Evolutionary conservation across 2,888 invertebrate species (phyloP), one percentile per base, ranked within the genome.

Genomic region (Himalopsyche tibetana): DNA sequence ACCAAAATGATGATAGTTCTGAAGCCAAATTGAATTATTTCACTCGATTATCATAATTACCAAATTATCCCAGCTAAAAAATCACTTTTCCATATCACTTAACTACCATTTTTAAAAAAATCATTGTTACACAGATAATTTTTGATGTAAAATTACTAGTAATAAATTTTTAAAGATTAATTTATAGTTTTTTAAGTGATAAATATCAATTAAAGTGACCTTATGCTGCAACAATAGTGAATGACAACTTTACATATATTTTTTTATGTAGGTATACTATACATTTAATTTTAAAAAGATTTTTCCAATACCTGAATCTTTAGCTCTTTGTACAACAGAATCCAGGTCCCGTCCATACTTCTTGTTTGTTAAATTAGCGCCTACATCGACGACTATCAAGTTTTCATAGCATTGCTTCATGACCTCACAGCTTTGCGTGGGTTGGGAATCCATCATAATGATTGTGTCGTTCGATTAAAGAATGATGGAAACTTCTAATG

Each of bases 341-440:
- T 98, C 98, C 91, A 98, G 94, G 94, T 98, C 98, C 91, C 97
- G 95, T 91, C 96, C 95, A 92, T 97, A 98, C 92, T 98, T 98
- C 92, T 98, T 98, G 92, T 98, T 98, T 42, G 97, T 98, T 90
- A 98, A 94, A 95, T 98, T 98, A 87, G 98, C 98, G 90, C 98
- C 98, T 89, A 97, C 96, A 92, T 98, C 98, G 89, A 98, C 96
- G 90, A 98, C 95, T 92, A 98, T 97, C 91, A 98, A 96, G 93
- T 97, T 97, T 92, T 98, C 97, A 91, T 97, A 97, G 91, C 96
- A 97, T 90, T 96, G 95, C 91, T 96, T 95, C 95, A 97, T 95
- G 88, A 90, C 91, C 84, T 91, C 91, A 63, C 82, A 85, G 63
- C 87, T 87, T 84, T 87, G 87, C 87, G 87, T 87, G 87, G 87